Base-by-base conservation (phyloP, 2,113 vertebrate genomes). In the Chaetodon auriga region DNA sequence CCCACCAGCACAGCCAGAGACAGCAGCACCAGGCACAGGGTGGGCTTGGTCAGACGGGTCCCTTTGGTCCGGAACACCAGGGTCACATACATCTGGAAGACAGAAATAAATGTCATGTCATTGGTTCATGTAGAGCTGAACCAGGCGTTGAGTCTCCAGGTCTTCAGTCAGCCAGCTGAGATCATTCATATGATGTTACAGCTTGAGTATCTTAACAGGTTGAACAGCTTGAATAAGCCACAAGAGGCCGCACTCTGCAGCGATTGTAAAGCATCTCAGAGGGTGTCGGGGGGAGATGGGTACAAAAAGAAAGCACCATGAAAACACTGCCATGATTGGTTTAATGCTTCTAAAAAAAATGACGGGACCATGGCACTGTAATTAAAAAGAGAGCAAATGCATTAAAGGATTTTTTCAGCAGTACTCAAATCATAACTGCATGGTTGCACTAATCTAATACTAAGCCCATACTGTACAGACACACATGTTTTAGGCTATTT, bases 41-140 rank as follows among this genome's bases (percentile, higher is more conserved):
- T 96, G 38, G 97, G 97, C 85, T 97, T 97, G 68, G 96, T 96
- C 84, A 98, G 92, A 19, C 97, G 96, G 11, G 97, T 97, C 58
- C 97, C 97, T 93, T 97, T 97, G 73, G 97, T 96, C 41, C 88
- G 92, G 90, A 97, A 97, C 53, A 97, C 94, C 58, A 97, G 93
- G 0, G 97, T 98, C 80, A 98, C 95, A 8, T 98, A 98, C 97
- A 98, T 98, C 97, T 98, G 92, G 12, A 23, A 68, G 53, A 68
- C 23, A 80, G 16, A 85, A 46, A 84, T 5, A 61, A 19, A 38
- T 38, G 23, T 19, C 13, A 21, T 11, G 21, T 53, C 15, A 43
- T 35, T 54, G 57, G 16, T 53, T 53, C 41, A 51, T 1, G 2
- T 18, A 53, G 45, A 43, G 48, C 14, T 36, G 35, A 43, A 49